These are phyloP conservation scores for Macrocentrus cingulum DNA, from an alignment of 1,140 invertebrate genomes.

Conservation along the genomic window DNA sequence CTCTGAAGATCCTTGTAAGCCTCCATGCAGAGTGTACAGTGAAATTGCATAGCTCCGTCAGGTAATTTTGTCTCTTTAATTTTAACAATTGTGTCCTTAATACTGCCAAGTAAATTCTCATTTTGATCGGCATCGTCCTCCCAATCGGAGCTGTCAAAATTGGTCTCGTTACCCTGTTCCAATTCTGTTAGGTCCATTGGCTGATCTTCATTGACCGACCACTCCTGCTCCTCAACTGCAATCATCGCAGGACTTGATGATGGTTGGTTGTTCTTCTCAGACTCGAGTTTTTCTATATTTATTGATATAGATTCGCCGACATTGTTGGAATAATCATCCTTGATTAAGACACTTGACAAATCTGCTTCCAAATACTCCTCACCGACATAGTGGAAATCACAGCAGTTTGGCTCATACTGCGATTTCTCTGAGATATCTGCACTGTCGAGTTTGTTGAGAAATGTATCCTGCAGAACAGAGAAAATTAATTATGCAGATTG, in stretches of 20 bases:
- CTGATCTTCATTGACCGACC: no score
- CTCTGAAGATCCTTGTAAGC: slow-evolving; percentile 45
- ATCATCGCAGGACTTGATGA: neutral
- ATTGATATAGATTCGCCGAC: neutral
- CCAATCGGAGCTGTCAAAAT: slow-evolving; percentile 31
- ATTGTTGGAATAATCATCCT: neutral
- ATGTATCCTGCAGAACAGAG: neutral
- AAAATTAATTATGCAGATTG: no score
- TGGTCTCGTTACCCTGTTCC: slow-evolving; percentile 17
- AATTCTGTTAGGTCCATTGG: no score
- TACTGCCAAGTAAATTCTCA: slow-evolving; percentile 45
- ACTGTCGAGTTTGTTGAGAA: no score
- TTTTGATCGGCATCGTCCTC: slow-evolving; percentile 33
- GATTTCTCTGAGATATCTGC: no score
- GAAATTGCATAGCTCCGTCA: slow-evolving; percentile 42
- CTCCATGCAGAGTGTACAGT: slow-evolving; percentile 51
- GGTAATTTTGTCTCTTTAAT: slow-evolving; percentile 50
- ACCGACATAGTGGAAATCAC: neutral
- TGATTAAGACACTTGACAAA: neutral
- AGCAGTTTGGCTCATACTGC: neutral
- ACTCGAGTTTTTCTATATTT: no score
- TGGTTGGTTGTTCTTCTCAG: neutral
- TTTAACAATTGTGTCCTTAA: slow-evolving; percentile 50
- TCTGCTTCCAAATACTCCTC: neutral
- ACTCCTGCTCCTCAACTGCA: neutral